Percentiles rank a stretch among this genome's conserved stretches.
These are phyloP conservation scores for Pandemis cinnamomeana DNA, from an alignment of 2,888 invertebrate genomes.

Conservation along the genomic window DNA sequence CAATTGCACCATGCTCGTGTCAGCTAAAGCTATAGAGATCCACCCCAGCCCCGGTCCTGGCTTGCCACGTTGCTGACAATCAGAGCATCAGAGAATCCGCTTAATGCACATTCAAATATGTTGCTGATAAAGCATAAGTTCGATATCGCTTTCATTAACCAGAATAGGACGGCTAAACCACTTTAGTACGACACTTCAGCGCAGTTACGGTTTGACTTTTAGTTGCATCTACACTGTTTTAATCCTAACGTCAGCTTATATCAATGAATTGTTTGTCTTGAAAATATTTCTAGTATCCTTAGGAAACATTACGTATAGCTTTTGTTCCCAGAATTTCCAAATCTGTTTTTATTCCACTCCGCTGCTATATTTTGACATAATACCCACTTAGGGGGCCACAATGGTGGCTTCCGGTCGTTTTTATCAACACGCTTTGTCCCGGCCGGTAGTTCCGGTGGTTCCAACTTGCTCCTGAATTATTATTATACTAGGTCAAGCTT, in stretches of 20 bases:
- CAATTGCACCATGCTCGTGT: too few relatives aligned
- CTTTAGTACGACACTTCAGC: too few relatives aligned
- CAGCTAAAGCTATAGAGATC: too few relatives aligned
- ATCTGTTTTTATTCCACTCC: slow-evolving; percentile 11
- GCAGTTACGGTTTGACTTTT: slow-evolving; percentile 11
- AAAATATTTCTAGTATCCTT: neutral
- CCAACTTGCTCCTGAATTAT: slow-evolving; percentile 17
- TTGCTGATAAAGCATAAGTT: too few relatives aligned
- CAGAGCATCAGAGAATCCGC: too few relatives aligned
- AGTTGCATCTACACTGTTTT: slow-evolving; percentile 11
- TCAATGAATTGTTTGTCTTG: too few relatives aligned
- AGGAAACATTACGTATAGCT: neutral
- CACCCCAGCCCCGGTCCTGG: too few relatives aligned
- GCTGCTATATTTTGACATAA: slow-evolving; percentile 30
- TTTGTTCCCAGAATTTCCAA: neutral
- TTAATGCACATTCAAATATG: too few relatives aligned
- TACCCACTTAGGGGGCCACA: slow-evolving; percentile 29
- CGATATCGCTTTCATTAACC: too few relatives aligned
- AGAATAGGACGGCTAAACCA: too few relatives aligned
- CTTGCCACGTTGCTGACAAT: too few relatives aligned
- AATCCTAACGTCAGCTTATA: neutral
- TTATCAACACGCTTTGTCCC: slow-evolving; percentile 25
- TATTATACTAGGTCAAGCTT: slow-evolving; percentile 9
- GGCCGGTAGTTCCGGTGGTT: slow-evolving; percentile 21
- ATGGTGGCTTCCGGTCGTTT: slow-evolving; percentile 29